phyloP scores from a whole-genome alignment of 2,888 invertebrate genomes.

The Psococerastis gibbosa region DNA sequence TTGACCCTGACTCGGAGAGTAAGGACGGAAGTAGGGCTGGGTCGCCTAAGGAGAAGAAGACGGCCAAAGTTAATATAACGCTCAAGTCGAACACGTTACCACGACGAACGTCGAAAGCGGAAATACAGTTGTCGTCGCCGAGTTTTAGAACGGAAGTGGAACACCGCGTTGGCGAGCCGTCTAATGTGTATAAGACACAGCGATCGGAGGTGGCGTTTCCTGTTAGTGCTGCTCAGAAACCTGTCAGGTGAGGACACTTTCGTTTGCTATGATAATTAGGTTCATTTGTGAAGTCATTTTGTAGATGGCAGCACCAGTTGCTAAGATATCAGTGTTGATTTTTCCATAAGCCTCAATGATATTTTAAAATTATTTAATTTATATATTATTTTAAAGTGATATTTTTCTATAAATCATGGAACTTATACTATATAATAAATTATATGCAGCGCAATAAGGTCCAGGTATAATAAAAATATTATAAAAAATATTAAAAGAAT shows the following conservation, averaged over 20 bases:
- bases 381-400: no score
- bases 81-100: constrained; percentile 47
- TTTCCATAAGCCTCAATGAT: no score
- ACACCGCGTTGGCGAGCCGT: constrained; percentile 30
- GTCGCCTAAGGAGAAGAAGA: constrained; percentile 27
- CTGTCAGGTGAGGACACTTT: constrained; percentile 6
- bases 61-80: constrained; percentile 42
- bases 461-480: no score
- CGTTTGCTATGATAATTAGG: no score
- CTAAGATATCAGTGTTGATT: no score
- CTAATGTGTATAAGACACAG: constrained; percentile 24
- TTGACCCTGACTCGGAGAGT: constrained; percentile 20
- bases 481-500: no score
- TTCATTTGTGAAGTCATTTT: no score
- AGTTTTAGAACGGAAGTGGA: constrained; percentile 36
- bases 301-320: no score
- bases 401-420: no score
- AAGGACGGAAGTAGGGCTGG: background rate
- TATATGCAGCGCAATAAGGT: no score
- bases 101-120: constrained; percentile 38
- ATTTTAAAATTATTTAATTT: no score
- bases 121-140: constrained; percentile 35
- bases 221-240: constrained; percentile 25
- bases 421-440: no score
- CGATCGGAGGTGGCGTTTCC: constrained; percentile 37